Percentiles rank a stretch among this genome's conserved stretches.
Evolutionary conservation across 2,797 vertebrate species (phyloP).

Genomic region (Anableps anableps): DNA sequence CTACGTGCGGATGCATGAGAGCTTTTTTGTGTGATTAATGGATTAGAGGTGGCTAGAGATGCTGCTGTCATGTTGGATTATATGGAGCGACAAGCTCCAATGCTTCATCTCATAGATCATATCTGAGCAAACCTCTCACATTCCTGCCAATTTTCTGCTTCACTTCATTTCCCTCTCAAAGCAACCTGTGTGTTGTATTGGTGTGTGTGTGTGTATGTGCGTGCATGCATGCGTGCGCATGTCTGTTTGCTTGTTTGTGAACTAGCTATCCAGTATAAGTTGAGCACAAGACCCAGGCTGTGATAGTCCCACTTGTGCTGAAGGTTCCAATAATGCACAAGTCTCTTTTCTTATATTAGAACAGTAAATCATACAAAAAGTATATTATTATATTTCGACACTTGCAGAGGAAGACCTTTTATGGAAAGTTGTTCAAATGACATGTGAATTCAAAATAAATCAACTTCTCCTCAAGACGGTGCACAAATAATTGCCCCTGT

Average conservation of each 20-base stretch:
- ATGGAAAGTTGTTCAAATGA: background rate
- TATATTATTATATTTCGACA: background rate
- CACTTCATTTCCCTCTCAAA: slow-evolving; percentile 46
- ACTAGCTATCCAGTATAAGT: slow-evolving; percentile 8
- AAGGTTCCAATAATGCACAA: slow-evolving; percentile 16
- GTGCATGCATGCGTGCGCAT: background rate
- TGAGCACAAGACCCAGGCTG: slow-evolving; percentile 8
- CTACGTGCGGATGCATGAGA: slow-evolving; percentile 25
- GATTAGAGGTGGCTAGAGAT: slow-evolving; percentile 55
- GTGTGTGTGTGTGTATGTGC: background rate
- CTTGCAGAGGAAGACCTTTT: background rate
- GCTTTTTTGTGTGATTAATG: slow-evolving; percentile 59
- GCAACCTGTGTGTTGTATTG: slow-evolving; percentile 6
- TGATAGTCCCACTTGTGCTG: background rate
- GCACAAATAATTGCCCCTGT: background rate
- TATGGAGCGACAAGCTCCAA: slow-evolving; percentile 58
- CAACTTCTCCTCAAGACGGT: background rate
- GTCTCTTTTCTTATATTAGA: slow-evolving; percentile 11
- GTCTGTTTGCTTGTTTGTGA: background rate
- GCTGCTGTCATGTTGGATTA: slow-evolving; percentile 66
- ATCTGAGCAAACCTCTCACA: slow-evolving; percentile 57
- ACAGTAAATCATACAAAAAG: background rate
- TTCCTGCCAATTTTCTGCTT: slow-evolving; percentile 68
- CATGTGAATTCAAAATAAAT: slow-evolving; percentile 1
- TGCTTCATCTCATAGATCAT: slow-evolving; percentile 64